phyloP scores from a whole-genome alignment of 2,797 vertebrate species.

The Ambastaia sidthimunki region DNA sequence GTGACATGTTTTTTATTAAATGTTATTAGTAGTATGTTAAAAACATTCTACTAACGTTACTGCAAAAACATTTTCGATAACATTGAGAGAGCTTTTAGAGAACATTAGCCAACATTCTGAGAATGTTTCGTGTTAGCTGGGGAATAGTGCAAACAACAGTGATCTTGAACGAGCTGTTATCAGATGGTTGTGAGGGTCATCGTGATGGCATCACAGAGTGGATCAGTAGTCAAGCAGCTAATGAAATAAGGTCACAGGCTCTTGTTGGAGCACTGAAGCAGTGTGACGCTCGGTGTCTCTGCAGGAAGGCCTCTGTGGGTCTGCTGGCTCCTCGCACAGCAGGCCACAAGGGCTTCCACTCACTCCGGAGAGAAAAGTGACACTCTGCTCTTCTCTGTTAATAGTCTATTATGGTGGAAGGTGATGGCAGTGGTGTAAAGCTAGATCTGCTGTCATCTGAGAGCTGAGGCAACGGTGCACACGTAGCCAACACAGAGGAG shows the following conservation, averaged over 20 bases:
- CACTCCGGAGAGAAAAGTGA: conserved; percentile 57
- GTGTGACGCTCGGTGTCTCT: not conserved
- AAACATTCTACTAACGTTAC: no score
- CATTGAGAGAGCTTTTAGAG: no score
- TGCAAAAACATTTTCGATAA: no score
- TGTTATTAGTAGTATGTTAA: no score
- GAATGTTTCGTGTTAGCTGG: no score
- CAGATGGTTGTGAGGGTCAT: conserved; percentile 46
- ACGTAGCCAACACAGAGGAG: conserved; percentile 42
- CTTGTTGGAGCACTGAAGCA: conserved; percentile 12
- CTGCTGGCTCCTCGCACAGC: not conserved
- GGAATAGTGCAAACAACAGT: not conserved
- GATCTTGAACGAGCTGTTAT: conserved; percentile 2
- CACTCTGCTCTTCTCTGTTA: conserved; percentile 65
- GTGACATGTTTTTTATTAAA: no score
- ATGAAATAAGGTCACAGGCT: conserved; percentile 33
- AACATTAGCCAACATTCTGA: no score
- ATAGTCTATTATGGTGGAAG: conserved; percentile 75
- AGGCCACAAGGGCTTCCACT: conserved; percentile 5
- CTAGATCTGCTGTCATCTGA: conserved; percentile 67
- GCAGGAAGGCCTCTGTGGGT: conserved; percentile 2
- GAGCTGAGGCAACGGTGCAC: conserved; percentile 58
- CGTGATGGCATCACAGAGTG: conserved; percentile 10
- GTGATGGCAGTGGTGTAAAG: conserved; percentile 68
- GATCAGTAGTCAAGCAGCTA: not conserved